Evolutionary conservation across 2,113 vertebrate genomes (phyloP).

Genomic region (Xiphophorus hellerii): DNA sequence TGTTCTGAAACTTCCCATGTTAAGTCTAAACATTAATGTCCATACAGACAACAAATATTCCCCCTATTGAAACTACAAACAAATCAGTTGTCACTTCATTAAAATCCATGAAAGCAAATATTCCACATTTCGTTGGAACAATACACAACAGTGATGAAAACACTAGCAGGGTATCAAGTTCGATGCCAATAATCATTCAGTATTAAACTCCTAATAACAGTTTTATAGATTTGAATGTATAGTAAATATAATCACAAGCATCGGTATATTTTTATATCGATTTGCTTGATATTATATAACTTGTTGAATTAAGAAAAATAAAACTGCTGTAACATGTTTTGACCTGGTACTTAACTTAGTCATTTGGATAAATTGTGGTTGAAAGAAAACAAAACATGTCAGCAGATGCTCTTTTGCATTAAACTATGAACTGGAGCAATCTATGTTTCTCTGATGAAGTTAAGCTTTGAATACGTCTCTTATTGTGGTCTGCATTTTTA

Average conservation of each 20-base stretch:
- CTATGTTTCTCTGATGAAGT: background rate
- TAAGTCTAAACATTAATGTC: too few species aligned
- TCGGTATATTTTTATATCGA: background rate
- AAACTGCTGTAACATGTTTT: background rate
- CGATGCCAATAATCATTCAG: background rate
- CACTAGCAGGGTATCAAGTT: background rate
- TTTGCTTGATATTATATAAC: background rate
- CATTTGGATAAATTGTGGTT: background rate
- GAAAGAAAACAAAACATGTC: background rate
- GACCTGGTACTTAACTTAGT: background rate
- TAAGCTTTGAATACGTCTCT: conserved; percentile 1
- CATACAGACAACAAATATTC: too few species aligned
- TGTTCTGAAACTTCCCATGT: too few species aligned
- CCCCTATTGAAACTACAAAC: too few species aligned
- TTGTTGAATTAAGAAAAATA: background rate
- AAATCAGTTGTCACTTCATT: too few species aligned
- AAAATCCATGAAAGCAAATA: too few species aligned
- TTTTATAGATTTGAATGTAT: background rate
- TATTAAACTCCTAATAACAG: background rate
- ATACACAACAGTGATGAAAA: too few species aligned
- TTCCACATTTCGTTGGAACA: too few species aligned
- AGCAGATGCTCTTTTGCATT: background rate
- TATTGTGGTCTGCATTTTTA: background rate
- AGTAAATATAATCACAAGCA: background rate
- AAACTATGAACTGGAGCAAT: background rate